Conservation (phyloP, 1,140 invertebrate species). For the Drosophila kikkawai region DNA sequence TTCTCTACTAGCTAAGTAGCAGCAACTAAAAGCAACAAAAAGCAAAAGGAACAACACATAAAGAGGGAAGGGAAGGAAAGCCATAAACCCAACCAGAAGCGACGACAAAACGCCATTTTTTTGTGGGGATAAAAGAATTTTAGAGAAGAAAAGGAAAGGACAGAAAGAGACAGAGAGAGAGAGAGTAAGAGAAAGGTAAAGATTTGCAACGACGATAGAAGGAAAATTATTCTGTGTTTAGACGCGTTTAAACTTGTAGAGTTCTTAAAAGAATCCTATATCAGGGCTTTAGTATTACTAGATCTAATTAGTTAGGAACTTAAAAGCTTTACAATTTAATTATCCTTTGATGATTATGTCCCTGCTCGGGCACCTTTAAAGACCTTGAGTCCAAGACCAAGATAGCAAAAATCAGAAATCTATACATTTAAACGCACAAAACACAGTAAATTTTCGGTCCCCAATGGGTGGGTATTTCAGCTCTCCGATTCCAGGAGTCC, state of each 20-base stretch:
- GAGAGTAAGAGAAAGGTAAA: neutral
- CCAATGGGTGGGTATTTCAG: neutral
- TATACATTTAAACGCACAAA: neutral
- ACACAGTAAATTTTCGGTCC: slow-evolving; percentile 11
- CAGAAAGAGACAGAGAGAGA: slow-evolving; percentile 18
- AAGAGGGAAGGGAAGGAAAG: slow-evolving; percentile 9
- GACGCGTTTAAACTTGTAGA: neutral
- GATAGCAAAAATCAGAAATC: neutral
- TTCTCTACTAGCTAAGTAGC: slow-evolving; percentile 47
- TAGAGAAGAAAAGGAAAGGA: neutral
- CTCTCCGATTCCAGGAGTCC: slow-evolving; percentile 6
- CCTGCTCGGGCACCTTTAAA: neutral
- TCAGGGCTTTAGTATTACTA: too few species aligned
- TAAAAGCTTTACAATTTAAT: neutral
- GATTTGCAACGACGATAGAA: neutral
- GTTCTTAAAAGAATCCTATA: neutral
- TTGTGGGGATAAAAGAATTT: neutral
- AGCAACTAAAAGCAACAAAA: slow-evolving; percentile 42
- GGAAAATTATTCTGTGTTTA: slow-evolving; percentile 10
- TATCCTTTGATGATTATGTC: neutral
- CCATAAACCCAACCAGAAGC: slow-evolving; percentile 21
- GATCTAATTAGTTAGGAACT: neutral
- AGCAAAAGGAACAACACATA: slow-evolving; percentile 36
- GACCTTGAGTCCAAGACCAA: too few species aligned
- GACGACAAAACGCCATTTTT: slow-evolving; percentile 25